A percentile compares a stretch with the other conserved stretches of the same genome.
Evolutionary conservation across 1,140 invertebrate genomes (phyloP).

Genomic region (Leptopilina boulardi): DNA sequence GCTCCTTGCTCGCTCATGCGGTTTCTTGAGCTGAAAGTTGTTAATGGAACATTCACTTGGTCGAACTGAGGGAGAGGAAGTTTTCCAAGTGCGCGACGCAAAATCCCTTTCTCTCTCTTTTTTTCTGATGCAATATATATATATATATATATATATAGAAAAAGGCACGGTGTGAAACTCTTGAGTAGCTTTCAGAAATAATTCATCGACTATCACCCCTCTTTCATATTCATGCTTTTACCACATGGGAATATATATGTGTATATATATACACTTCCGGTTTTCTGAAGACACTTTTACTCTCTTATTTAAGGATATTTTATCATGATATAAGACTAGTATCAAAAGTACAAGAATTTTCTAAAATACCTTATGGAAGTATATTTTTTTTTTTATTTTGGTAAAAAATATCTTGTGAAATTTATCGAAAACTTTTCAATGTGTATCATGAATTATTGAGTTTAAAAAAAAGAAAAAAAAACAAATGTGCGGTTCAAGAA

Average conservation of each 20-base stretch:
- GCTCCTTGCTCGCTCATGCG: conserved; percentile 34
- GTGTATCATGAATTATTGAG: neutral
- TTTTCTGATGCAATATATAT: no score
- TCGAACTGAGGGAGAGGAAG: conserved; percentile 41
- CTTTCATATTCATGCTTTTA: conserved; percentile 25
- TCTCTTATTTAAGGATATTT: conserved; percentile 12
- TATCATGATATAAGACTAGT: neutral
- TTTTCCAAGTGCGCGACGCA: conserved; percentile 36
- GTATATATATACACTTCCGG: conserved; percentile 13
- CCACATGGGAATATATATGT: no score
- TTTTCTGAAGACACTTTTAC: neutral
- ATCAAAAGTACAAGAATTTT: neutral
- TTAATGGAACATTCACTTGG: conserved; percentile 53
- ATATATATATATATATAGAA: no score
- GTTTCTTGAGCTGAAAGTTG: conserved; percentile 43
- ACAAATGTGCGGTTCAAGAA: neutral
- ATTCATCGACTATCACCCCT: conserved; percentile 44
- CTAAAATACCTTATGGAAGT: neutral
- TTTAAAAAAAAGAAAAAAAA: neutral
- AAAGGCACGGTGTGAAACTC: conserved; percentile 34
- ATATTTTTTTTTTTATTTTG: neutral
- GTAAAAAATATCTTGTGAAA: neutral
- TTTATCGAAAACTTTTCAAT: conserved; percentile 12
- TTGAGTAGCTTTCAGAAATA: conserved; percentile 40
- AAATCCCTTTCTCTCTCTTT: neutral